Percentiles rank a stretch among this genome's conserved stretches.
Evolutionary conservation across 1,140 invertebrate species (phyloP).

Genomic region (Cheumatopsyche charites): DNA sequence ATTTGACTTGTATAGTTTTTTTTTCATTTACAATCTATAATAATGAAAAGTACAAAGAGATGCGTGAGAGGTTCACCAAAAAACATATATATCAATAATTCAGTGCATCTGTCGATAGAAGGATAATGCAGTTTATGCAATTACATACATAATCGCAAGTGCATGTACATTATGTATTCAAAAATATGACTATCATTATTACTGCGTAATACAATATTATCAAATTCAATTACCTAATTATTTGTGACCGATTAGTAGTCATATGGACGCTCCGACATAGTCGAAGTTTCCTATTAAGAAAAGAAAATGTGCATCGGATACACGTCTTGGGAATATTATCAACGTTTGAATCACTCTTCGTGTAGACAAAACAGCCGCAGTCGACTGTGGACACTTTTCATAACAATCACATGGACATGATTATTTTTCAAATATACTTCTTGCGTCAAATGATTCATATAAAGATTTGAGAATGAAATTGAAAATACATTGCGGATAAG

Average conservation of each 20-base stretch:
- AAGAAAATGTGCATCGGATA: background rate
- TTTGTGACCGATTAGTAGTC: background rate
- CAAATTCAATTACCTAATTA: background rate
- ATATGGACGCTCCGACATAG: background rate
- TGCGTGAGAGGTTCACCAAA: conserved; percentile 59
- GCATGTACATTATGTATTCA: conserved; percentile 4
- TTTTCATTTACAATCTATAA: conserved; percentile 61
- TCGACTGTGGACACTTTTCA: background rate
- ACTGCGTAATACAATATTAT: conserved; percentile 49
- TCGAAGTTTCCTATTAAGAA: background rate
- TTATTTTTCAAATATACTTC: background rate
- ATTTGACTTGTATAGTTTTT: conserved; percentile 60
- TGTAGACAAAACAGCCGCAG: background rate
- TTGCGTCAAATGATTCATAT: background rate
- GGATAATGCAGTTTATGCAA: conserved; percentile 45
- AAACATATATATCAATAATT: conserved; percentile 52
- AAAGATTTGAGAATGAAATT: background rate
- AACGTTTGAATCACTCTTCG: too few relatives aligned
- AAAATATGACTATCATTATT: conserved; percentile 6
- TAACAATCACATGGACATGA: conserved; percentile 11
- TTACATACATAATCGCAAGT: background rate
- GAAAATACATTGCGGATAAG: background rate
- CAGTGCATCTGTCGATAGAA: conserved; percentile 40
- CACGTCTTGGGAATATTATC: too few relatives aligned
- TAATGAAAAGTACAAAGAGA: conserved; percentile 52